Evolutionary conservation across 37 sponge, comb jelly and placozoan genomes (phyloP).

Genomic region (Chondrilla cf. caribensis): DNA sequence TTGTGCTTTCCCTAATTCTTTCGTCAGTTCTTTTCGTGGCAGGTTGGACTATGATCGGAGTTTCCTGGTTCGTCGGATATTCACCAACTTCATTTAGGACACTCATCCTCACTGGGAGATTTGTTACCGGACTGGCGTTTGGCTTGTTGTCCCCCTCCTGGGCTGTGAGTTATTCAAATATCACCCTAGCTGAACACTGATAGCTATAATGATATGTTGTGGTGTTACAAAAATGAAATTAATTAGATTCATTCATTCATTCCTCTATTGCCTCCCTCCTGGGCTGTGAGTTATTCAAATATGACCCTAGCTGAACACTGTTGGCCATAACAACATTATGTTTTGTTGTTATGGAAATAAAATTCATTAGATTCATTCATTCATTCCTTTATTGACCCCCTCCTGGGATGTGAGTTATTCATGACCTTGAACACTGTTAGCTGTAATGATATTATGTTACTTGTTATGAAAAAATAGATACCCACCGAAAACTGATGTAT

Average conservation of each 20-base stretch:
- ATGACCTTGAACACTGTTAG: no score
- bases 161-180: conserved; percentile 75
- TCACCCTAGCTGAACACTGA: no score
- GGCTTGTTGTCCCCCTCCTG: conserved; percentile 50
- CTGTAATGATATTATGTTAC: no score
- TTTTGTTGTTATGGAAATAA: no score
- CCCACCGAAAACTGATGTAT: no score
- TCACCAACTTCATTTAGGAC: conserved; percentile 7
- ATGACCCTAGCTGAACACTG: no score
- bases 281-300: conserved; percentile 74
- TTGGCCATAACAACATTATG: no score
- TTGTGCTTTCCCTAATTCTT: conserved; percentile 32
- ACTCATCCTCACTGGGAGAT: conserved; percentile 43
- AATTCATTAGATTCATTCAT: no score
- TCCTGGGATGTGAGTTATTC: conserved; percentile 65
- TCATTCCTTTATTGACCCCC: conserved; percentile 25
- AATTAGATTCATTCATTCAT: no score
- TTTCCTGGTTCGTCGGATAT: background rate
- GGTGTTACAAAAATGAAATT: no score
- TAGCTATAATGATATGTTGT: no score
- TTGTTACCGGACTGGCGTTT: conserved; percentile 53
- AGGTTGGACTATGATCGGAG: conserved; percentile 54
- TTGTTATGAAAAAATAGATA: no score
- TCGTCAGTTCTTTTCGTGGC: conserved; percentile 19
- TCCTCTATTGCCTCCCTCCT: conserved; percentile 29